Evolutionary conservation across 35 echinoderm and acorn worm genomes (phyloP).

Genomic region (Amphiura filiformis): DNA sequence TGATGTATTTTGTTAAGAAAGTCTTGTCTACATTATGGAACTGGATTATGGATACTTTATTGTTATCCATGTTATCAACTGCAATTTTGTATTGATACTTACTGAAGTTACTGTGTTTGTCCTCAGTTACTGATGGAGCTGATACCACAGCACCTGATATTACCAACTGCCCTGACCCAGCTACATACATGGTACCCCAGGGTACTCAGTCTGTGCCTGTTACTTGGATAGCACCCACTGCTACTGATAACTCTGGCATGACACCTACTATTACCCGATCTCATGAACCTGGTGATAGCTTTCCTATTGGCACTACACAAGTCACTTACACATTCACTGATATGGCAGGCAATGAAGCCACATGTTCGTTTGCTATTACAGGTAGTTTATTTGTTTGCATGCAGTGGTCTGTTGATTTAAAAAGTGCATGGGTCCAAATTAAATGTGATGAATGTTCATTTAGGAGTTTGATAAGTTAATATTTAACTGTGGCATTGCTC

Average conservation of each 20-base stretch:
- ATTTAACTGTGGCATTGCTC: not conserved
- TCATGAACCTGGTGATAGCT: slow-evolving; percentile 36
- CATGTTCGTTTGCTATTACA: slow-evolving; percentile 33
- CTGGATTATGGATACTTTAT: not conserved
- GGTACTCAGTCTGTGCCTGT: slow-evolving; percentile 24
- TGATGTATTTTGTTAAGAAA: not conserved
- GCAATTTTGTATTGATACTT: no score
- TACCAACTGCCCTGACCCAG: slow-evolving; percentile 1
- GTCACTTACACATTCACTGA: slow-evolving; percentile 53
- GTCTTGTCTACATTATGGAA: not conserved
- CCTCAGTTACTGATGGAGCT: not conserved
- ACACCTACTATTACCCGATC: not conserved
- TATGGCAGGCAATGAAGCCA: not conserved
- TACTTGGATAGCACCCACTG: slow-evolving; percentile 55
- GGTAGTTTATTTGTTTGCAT: no score
- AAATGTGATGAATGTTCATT: not conserved
- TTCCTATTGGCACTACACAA: slow-evolving; percentile 26
- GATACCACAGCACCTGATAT: slow-evolving; percentile 18
- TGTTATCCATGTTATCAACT: no score
- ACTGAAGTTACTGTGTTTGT: no score
- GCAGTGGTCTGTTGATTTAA: no score
- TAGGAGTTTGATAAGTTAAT: not conserved
- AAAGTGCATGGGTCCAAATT: no score
- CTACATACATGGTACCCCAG: slow-evolving; percentile 25
- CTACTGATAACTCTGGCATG: slow-evolving; percentile 36